phyloP scores from a whole-genome alignment of 2,888 invertebrate species.

The Melinopterus prodromus region DNA sequence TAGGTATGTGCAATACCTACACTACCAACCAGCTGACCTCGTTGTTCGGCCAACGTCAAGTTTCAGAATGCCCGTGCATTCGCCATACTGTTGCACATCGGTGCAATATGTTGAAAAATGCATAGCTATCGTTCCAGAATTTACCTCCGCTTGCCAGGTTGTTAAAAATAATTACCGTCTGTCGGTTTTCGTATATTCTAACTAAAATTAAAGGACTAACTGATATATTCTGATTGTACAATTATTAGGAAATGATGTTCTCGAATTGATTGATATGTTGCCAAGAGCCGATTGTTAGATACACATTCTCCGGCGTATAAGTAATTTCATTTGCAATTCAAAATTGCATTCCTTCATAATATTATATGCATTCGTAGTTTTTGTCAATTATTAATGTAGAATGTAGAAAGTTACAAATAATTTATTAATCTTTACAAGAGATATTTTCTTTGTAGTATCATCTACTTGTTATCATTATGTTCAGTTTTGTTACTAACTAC shows the following conservation, averaged over 20 bases:
- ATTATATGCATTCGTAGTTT: too few species aligned
- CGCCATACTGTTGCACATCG: background rate
- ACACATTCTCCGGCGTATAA: background rate
- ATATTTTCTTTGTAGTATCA: too few species aligned
- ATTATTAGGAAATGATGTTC: background rate
- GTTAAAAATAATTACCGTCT: background rate
- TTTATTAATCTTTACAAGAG: too few species aligned
- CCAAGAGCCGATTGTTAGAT: background rate
- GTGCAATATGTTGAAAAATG: background rate
- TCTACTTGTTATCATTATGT: too few species aligned
- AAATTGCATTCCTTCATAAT: too few species aligned
- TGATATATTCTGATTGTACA: background rate
- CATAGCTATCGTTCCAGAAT: background rate
- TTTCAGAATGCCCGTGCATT: slow-evolving; percentile 4
- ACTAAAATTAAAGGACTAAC: background rate
- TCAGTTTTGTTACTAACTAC: too few species aligned
- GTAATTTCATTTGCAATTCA: too few species aligned
- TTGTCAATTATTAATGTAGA: too few species aligned
- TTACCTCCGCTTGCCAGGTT: background rate
- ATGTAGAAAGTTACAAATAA: too few species aligned
- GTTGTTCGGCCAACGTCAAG: slow-evolving; percentile 4
- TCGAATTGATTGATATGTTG: background rate
- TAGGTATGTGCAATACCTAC: background rate
- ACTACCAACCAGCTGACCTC: background rate
- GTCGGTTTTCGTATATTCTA: background rate